These are phyloP conservation scores for Antennarius maculatus DNA, from an alignment of 2,797 vertebrate genomes.

Conservation along the genomic window DNA sequence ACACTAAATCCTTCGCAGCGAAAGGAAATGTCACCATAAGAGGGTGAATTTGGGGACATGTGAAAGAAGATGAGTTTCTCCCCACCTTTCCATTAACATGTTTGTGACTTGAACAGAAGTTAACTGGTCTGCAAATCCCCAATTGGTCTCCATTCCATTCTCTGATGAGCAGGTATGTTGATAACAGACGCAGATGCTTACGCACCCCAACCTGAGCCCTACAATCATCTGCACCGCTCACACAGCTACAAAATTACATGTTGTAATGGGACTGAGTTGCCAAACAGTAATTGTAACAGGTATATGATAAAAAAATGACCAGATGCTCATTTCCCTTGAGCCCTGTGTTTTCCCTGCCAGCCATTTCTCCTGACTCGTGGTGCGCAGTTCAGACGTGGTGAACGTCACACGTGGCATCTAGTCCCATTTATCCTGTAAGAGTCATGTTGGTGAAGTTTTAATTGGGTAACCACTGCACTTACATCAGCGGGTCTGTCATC, in stretches of 20 bases:
- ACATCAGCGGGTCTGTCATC: conserved; percentile 47
- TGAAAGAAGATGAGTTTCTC: conserved; percentile 13
- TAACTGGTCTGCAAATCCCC: too few relatives aligned
- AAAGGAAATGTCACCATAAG: conserved; percentile 35
- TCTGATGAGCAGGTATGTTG: too few relatives aligned
- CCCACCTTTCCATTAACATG: too few relatives aligned
- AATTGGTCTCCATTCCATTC: too few relatives aligned
- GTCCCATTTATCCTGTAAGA: conserved; percentile 59
- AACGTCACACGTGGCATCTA: conserved; percentile 34
- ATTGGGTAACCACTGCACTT: conserved; percentile 68
- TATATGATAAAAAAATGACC: neutral
- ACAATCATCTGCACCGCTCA: neutral
- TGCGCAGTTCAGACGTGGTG: conserved; percentile 37
- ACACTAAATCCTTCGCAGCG: conserved; percentile 18
- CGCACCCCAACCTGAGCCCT: too few relatives aligned
- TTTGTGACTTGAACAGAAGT: too few relatives aligned
- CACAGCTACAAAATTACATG: neutral
- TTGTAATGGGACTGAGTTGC: neutral
- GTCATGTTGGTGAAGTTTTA: conserved; percentile 59
- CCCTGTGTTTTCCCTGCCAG: neutral
- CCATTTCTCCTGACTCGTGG: conserved; percentile 9
- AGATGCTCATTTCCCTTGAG: conserved; percentile 9
- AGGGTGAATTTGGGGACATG: conserved; percentile 21
- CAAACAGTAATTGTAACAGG: neutral
- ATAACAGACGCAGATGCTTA: too few relatives aligned